Conservation (phyloP, 2,888 invertebrate genomes). For the Lymantria monacha region DNA sequence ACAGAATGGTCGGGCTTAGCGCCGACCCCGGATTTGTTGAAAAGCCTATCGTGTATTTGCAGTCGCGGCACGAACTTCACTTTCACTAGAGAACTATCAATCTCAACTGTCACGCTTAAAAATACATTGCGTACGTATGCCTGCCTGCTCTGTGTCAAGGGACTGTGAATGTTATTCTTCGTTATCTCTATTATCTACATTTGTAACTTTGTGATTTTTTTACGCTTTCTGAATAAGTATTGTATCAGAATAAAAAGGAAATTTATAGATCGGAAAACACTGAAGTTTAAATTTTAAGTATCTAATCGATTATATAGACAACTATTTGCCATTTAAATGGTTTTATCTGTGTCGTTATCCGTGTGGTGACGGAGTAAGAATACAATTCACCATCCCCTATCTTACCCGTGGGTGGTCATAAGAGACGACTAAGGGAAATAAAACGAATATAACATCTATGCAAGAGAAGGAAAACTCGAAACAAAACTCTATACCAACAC, state of each 20-base stretch:
- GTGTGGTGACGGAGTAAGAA: too few species aligned
- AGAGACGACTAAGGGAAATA: too few species aligned
- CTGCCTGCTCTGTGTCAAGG: constrained; percentile 24
- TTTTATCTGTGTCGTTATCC: too few species aligned
- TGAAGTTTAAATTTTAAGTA: not conserved
- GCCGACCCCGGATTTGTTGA: constrained; percentile 41
- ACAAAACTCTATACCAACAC: too few species aligned
- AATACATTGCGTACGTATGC: constrained; percentile 45
- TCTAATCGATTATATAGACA: too few species aligned
- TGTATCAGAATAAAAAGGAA: not conserved
- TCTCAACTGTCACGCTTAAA: constrained; percentile 55
- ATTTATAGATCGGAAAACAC: not conserved
- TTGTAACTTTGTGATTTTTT: constrained; percentile 11
- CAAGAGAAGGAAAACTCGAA: too few species aligned
- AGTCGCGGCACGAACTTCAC: constrained; percentile 58
- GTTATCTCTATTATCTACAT: constrained; percentile 23
- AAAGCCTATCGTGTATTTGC: constrained; percentile 42
- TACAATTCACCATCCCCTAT: too few species aligned
- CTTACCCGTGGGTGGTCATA: too few species aligned
- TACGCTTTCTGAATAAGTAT: constrained; percentile 9
- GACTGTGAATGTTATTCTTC: constrained; percentile 29
- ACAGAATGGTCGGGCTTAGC: constrained; percentile 23
- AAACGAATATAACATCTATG: too few species aligned
- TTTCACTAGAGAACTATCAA: constrained; percentile 65
- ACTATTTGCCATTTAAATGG: too few species aligned